phyloP scores from a whole-genome alignment of 2,113 vertebrate genomes.

The Petrocephalus zakoni region DNA sequence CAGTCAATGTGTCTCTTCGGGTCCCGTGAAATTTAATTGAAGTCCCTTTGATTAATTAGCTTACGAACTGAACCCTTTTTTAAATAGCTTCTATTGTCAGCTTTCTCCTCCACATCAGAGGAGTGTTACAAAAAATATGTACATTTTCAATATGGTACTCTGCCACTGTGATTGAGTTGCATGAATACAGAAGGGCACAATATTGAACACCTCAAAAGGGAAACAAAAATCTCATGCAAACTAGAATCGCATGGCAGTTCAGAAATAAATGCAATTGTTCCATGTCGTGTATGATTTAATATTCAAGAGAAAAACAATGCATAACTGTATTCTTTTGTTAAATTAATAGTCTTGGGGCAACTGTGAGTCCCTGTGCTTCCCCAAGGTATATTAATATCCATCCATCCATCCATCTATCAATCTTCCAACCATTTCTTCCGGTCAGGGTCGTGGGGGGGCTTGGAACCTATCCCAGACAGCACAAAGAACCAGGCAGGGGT shows the following conservation, averaged over 20 bases:
- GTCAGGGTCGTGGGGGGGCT: neutral
- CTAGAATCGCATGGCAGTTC: neutral
- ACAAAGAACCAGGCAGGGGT: neutral
- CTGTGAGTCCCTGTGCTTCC: neutral
- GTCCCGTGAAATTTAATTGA: slow-evolving; percentile 55
- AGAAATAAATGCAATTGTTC: neutral
- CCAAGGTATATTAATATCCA: neutral
- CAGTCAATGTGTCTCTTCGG: slow-evolving; percentile 35
- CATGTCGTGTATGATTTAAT: neutral
- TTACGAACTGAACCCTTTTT: slow-evolving; percentile 33
- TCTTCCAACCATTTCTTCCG: neutral
- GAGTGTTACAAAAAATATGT: neutral
- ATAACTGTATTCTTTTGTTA: neutral
- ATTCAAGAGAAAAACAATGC: neutral
- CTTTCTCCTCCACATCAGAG: neutral
- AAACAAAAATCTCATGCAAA: neutral
- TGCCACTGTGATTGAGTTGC: neutral
- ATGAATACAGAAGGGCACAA: neutral
- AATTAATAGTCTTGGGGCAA: neutral
- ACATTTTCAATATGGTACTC: neutral
- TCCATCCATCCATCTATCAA: neutral
- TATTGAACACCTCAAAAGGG: neutral
- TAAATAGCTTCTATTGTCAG: neutral
- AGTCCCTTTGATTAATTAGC: slow-evolving; percentile 56
- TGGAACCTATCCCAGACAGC: neutral